Conservation (phyloP, 1,140 invertebrate species). For the Musca vetustissima region DNA sequence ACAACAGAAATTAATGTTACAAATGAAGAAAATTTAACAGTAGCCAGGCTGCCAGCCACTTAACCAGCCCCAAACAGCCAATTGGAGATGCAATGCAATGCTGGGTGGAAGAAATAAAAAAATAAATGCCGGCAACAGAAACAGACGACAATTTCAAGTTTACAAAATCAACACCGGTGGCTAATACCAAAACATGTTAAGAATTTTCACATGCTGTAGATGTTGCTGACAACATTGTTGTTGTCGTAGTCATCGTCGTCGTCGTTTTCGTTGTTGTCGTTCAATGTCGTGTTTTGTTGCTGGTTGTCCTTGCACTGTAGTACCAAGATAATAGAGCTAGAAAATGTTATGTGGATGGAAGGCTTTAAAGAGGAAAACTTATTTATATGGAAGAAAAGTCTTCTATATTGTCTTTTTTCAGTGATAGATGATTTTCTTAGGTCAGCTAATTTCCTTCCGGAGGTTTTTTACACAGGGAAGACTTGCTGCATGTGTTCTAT, state of each 20-base stretch:
- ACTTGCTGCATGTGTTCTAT: too few species aligned
- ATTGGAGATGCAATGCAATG: neutral
- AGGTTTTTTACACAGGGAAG: too few species aligned
- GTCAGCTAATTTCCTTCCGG: too few species aligned
- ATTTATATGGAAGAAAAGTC: too few species aligned
- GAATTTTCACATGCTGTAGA: conserved; percentile 47
- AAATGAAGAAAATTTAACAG: conserved; percentile 1
- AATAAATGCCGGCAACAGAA: conserved; percentile 1
- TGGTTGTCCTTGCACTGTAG: conserved; percentile 24
- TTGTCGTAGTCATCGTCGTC: conserved; percentile 26
- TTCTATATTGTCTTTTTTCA: too few species aligned
- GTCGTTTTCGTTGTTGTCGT: conserved; percentile 16
- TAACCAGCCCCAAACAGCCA: neutral
- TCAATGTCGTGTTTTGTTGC: conserved; percentile 1
- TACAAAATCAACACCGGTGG: conserved; percentile 32
- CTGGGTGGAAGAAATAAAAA: too few species aligned
- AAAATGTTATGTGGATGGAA: too few species aligned
- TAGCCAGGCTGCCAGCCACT: conserved; percentile 5
- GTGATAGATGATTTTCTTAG: too few species aligned
- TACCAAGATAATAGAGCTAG: too few species aligned
- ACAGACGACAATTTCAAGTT: conserved; percentile 8
- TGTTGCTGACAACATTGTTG: conserved; percentile 34
- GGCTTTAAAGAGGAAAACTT: too few species aligned
- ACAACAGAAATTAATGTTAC: conserved; percentile 26
- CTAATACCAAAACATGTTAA: conserved; percentile 34